Evolutionary conservation across 2,888 invertebrate species (phyloP).

Genomic region (Leptarthrus brevirostris): DNA sequence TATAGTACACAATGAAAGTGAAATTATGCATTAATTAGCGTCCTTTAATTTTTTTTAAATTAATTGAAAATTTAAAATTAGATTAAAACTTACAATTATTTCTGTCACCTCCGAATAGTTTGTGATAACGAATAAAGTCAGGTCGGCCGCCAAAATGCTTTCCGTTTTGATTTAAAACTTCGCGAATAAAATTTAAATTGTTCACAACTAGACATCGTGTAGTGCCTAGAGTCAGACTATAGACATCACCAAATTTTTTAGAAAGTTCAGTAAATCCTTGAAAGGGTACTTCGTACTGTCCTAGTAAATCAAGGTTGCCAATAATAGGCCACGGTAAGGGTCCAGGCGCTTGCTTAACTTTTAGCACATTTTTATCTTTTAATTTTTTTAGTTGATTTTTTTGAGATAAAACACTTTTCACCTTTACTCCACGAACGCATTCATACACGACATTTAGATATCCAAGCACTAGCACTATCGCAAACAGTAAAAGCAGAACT

Average conservation of each 20-base stretch:
- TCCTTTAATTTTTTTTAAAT: too few species aligned
- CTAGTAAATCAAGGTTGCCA: constrained; percentile 77
- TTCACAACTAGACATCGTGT: constrained; percentile 81
- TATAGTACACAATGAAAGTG: too few species aligned
- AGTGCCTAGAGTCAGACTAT: constrained; percentile 75
- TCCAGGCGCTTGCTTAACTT: constrained; percentile 71
- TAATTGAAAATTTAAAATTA: too few species aligned
- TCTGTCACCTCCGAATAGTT: constrained; percentile 85
- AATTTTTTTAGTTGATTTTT: not conserved
- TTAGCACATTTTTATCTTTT: not conserved
- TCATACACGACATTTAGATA: constrained; percentile 58
- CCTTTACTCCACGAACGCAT: constrained; percentile 44
- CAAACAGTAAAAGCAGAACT: constrained; percentile 53
- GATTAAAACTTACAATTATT: constrained; percentile 88
- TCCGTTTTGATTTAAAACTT: constrained; percentile 82
- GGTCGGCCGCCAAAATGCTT: constrained; percentile 85
- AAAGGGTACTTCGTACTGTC: constrained; percentile 75
- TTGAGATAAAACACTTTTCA: not conserved
- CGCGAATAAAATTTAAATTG: constrained; percentile 76
- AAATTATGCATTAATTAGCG: too few species aligned
- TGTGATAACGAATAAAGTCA: constrained; percentile 81
- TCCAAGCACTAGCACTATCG: constrained; percentile 55
- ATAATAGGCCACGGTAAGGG: constrained; percentile 76
- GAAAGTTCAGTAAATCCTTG: constrained; percentile 77
- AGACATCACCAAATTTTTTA: constrained; percentile 78